Conservation (phyloP, 2,797 vertebrate genomes). For the Acrossocheilus fasciatus region DNA sequence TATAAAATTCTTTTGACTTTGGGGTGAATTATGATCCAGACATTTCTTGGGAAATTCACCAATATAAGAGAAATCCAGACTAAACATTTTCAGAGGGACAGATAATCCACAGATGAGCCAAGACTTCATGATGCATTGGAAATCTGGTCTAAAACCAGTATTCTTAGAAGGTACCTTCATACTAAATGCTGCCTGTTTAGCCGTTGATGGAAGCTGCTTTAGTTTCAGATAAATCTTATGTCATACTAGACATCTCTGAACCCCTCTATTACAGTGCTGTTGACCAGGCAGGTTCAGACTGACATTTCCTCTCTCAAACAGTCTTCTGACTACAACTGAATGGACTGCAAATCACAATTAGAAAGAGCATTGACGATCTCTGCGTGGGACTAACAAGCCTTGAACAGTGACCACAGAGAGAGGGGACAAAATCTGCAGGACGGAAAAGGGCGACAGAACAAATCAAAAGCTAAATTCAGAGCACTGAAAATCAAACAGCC, state of each 20-base stretch:
- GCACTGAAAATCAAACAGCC: constrained; percentile 47
- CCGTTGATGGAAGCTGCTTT: not conserved
- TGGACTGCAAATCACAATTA: constrained; percentile 18
- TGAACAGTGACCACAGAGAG: constrained; percentile 9
- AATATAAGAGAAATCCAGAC: not conserved
- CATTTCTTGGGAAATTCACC: not conserved
- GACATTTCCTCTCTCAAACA: constrained; percentile 6
- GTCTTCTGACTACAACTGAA: constrained; percentile 7
- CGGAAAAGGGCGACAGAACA: constrained; percentile 17
- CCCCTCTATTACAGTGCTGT: not conserved
- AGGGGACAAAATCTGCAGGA: constrained; percentile 17
- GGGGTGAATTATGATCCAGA: not conserved
- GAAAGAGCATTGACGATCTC: constrained; percentile 32
- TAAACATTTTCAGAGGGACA: not conserved
- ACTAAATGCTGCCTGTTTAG: not conserved
- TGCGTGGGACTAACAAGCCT: constrained; percentile 30
- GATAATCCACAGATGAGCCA: not conserved
- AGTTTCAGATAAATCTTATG: not conserved
- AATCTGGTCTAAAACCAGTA: not conserved
- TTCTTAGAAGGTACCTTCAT: not conserved
- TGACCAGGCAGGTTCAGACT: not conserved
- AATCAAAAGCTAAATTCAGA: constrained; percentile 46
- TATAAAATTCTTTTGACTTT: not conserved
- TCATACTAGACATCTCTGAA: constrained; percentile 4
- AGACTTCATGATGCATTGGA: not conserved